These are phyloP conservation scores for Planococcus citri DNA, from an alignment of 1,140 invertebrate species.

Conservation along the genomic window DNA sequence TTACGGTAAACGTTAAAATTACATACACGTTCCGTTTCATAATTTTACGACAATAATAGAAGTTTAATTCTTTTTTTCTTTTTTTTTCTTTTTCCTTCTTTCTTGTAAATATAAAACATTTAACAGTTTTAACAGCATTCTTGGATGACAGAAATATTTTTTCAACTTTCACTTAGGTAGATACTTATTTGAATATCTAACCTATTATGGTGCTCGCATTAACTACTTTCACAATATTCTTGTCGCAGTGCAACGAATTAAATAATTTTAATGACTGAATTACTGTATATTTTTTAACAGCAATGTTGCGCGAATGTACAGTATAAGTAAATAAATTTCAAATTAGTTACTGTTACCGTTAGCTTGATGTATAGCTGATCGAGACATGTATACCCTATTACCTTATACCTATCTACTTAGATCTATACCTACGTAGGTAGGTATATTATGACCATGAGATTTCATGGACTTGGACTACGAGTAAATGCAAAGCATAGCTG, in stretches of 20 bases:
- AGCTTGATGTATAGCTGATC: too few species aligned
- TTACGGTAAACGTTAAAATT: background rate
- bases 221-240: conserved; percentile 11
- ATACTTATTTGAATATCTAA: background rate
- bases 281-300: background rate
- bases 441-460: too few species aligned
- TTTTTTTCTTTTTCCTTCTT: background rate
- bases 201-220: conserved; percentile 1
- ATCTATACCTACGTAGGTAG: too few species aligned
- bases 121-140: background rate
- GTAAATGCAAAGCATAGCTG: too few species aligned
- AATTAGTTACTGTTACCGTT: background rate
- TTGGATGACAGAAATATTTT: conserved; percentile 17
- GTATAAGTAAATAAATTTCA: background rate
- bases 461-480: too few species aligned
- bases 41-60: conserved; percentile 4
- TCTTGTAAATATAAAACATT: background rate
- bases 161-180: conserved; percentile 15
- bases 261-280: conserved; percentile 12
- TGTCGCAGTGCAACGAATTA: conserved; percentile 13
- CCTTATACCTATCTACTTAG: too few species aligned
- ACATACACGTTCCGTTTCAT: background rate
- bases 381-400: too few species aligned
- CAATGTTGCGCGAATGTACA: background rate
- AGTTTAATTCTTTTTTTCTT: background rate